Conservation (phyloP, 2,797 vertebrate genomes). For the Nothura maculosa region DNA sequence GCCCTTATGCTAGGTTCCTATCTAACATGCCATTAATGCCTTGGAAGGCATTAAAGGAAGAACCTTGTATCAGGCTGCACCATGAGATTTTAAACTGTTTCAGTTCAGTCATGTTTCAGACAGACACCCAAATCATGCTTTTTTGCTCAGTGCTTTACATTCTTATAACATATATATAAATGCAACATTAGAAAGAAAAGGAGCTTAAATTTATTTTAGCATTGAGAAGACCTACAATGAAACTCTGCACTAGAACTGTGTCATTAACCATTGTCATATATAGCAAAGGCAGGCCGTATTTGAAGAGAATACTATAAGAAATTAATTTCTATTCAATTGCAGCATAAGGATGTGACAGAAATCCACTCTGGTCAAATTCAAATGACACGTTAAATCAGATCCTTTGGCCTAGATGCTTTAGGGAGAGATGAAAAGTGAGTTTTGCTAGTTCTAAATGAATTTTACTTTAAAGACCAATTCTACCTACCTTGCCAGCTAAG, state of each 20-base stretch:
- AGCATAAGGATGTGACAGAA: not conserved
- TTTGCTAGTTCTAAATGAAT: not conserved
- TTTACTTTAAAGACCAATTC: not conserved
- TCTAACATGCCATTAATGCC: not conserved
- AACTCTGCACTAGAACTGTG: not conserved
- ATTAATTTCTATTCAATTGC: not conserved
- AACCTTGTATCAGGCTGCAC: accelerated
- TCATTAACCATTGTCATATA: not conserved
- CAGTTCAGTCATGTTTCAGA: not conserved
- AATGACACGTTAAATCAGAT: not conserved
- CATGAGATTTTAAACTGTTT: not conserved
- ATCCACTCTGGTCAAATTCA: not conserved
- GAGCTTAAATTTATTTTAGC: not conserved
- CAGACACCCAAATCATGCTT: not conserved
- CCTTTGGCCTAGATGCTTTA: not conserved
- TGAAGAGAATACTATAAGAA: not conserved
- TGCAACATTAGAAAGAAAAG: not conserved
- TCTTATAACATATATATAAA: not conserved
- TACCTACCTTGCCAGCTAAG: conserved; percentile 86
- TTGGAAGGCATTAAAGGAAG: not conserved
- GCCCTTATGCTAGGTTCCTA: not conserved
- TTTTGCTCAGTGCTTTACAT: accelerated
- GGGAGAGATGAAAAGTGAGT: not conserved
- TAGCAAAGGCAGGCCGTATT: not conserved
- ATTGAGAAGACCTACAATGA: not conserved